These are phyloP conservation scores for Palythoa heliodiscus DNA, from an alignment of 92 coral and sea anemone genomes.

Conservation along the genomic window DNA sequence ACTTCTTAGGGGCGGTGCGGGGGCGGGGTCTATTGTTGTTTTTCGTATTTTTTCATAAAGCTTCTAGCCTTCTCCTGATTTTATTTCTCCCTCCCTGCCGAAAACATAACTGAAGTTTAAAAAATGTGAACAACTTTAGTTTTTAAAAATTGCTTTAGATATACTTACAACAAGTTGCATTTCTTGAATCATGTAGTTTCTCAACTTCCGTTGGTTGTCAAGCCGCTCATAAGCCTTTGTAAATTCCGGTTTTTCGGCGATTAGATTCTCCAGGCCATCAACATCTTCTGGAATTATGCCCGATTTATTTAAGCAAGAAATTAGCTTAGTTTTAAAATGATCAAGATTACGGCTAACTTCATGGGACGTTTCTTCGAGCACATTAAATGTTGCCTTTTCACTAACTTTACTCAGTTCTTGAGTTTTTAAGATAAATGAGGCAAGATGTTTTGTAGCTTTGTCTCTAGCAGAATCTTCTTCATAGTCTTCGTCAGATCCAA, in stretches of 20 bases:
- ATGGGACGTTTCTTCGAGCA: not conserved
- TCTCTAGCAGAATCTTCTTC: not conserved
- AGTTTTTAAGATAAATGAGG: not conserved
- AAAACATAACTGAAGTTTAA: no score
- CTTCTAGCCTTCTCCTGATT: not conserved
- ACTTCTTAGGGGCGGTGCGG: not conserved
- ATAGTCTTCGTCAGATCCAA: not conserved
- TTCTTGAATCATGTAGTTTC: not conserved
- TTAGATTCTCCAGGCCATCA: not conserved
- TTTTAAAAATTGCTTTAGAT: not conserved
- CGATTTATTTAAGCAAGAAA: not conserved
- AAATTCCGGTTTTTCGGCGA: not conserved
- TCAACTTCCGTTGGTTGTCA: not conserved
- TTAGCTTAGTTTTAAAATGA: not conserved
- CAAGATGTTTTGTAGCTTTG: not conserved
- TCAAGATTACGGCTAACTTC: not conserved
- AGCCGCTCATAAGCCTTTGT: not conserved
- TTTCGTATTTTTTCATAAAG: no score
- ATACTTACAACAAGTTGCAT: not conserved
- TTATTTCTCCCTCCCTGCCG: not conserved
- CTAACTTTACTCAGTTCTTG: not conserved
- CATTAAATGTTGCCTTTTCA: not conserved
- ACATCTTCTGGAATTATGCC: not conserved
- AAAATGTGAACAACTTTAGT: not conserved
- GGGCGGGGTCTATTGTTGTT: not conserved